Evolutionary conservation across 2,888 invertebrate genomes (phyloP).

Genomic region (Lymantria dispar): DNA sequence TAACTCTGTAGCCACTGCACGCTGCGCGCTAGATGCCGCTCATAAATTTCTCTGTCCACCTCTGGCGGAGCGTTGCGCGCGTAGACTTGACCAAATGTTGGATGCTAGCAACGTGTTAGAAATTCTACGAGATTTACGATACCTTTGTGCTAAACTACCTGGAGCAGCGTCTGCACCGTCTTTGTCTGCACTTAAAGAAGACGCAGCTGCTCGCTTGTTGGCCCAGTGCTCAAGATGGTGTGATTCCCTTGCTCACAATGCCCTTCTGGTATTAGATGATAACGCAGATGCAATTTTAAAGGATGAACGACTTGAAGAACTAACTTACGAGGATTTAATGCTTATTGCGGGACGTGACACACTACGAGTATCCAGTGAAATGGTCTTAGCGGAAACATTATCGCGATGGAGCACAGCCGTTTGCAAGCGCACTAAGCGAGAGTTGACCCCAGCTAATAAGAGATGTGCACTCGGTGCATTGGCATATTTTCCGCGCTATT

Average conservation of each 20-base stretch:
- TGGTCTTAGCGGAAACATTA: constrained; percentile 83
- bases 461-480: constrained; percentile 74
- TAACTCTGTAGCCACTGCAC: constrained; percentile 84
- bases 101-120: constrained; percentile 85
- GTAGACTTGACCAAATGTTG: constrained; percentile 85
- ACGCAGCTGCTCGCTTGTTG: constrained; percentile 61
- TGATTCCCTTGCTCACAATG: constrained; percentile 85
- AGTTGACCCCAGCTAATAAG: constrained; percentile 68
- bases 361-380: constrained; percentile 84
- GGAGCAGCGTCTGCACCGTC: constrained; percentile 78
- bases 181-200: constrained; percentile 62
- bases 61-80: constrained; percentile 86
- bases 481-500: constrained; percentile 85
- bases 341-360: constrained; percentile 86
- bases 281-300: constrained; percentile 64
- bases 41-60: constrained; percentile 88
- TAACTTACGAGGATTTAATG: constrained; percentile 84
- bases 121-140: constrained; percentile 83
- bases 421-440: constrained; percentile 70
- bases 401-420: constrained; percentile 77
- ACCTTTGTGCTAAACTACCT: constrained; percentile 67
- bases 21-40: constrained; percentile 87
- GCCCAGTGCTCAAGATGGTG: constrained; percentile 79
- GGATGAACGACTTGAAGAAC: constrained; percentile 76
- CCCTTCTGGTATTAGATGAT: constrained; percentile 80